A percentile compares a stretch with the other conserved stretches of the same genome.
These are phyloP conservation scores for Clarias macrocephalus DNA, from an alignment of 2,113 vertebrate species.

Conservation along the genomic window DNA sequence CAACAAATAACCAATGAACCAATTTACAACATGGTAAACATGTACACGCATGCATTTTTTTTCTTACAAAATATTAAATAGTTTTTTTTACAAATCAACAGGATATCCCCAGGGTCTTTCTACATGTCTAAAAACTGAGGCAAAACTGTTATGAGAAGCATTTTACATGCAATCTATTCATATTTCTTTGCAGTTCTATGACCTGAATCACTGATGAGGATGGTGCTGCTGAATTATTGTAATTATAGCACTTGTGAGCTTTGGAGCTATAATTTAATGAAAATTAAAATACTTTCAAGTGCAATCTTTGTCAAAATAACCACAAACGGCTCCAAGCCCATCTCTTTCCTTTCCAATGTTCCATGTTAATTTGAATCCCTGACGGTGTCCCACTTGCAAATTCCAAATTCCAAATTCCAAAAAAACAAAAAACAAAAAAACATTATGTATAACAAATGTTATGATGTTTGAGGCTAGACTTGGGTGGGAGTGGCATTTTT, in stretches of 20 bases:
- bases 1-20: too few species aligned
- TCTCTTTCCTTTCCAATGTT: neutral
- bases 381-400: neutral
- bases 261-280: neutral
- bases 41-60: neutral
- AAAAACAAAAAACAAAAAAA: neutral
- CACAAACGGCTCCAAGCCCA: neutral
- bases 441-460: neutral
- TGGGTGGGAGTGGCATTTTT: neutral
- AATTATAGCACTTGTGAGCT: neutral
- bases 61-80: neutral
- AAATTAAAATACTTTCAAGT: neutral
- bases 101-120: too few species aligned
- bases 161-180: neutral
- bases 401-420: neutral
- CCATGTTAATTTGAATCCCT: neutral
- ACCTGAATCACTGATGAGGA: neutral
- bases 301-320: neutral
- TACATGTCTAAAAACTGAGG: neutral
- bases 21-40: neutral
- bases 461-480: neutral
- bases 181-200: neutral
- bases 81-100: neutral
- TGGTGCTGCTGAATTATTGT: neutral
- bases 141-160: neutral